These are phyloP conservation scores for Aporophyla lueneburgensis DNA, from an alignment of 2,888 invertebrate species.

Conservation along the genomic window DNA sequence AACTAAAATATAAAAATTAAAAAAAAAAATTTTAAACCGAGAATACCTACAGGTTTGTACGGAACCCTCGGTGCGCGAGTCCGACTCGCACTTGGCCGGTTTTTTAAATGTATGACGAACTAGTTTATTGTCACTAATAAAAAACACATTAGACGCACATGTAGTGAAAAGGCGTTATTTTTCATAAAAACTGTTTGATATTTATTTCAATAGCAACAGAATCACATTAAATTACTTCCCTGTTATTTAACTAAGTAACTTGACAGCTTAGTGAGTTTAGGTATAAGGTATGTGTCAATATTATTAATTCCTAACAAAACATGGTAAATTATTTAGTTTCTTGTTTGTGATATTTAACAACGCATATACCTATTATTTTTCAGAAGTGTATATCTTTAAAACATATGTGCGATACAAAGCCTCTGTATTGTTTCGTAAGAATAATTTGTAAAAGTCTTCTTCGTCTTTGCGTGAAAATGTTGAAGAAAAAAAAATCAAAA, in stretches of 20 bases:
- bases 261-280: neutral
- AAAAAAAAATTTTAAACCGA: too few species aligned
- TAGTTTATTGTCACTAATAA: neutral
- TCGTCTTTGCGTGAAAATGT: neutral
- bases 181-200: neutral
- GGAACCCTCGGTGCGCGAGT: too few species aligned
- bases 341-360: too few species aligned
- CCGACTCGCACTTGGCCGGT: too few species aligned
- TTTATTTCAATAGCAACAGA: neutral
- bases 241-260: neutral
- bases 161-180: neutral
- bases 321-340: too few species aligned
- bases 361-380: neutral
- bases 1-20: too few species aligned
- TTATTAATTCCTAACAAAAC: too few species aligned
- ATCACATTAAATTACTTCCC: neutral
- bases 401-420: neutral
- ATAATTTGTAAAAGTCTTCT: neutral
- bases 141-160: constrained; percentile 22
- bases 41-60: too few species aligned
- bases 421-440: neutral
- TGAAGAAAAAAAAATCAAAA: neutral
- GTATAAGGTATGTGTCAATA: neutral
- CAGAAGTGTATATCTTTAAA: neutral
- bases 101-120: neutral